Base-by-base conservation (phyloP, 2,797 vertebrate species). In the Linurgus olivaceus region DNA sequence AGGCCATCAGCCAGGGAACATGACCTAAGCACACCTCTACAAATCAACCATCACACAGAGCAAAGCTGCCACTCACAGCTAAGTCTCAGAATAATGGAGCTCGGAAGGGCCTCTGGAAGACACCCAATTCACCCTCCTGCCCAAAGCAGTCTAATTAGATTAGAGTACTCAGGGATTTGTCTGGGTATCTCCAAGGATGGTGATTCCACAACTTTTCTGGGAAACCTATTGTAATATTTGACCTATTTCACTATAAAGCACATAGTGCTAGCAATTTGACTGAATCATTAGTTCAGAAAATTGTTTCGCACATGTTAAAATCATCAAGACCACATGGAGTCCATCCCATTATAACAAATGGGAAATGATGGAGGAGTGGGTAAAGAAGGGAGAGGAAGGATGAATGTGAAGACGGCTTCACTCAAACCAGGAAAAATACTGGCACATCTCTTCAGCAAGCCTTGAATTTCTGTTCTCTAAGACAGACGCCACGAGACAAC, bases 201-300 rank as follows among this genome's bases (percentile, higher is more conserved):
- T 31, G 81, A 94, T 84, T 86, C 66, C 80, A 52, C 77, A 81
- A 8, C 25, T 72, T 77, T 82, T 73, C 65, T 52, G 62, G 29
- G 51, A 50, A 88, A 51, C 5, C 65, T 72, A 35, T 80, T 86
- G 45, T 26, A 58, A 28, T 63, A 67, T 20, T 59, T 74, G 48
- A 51, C 73, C 52, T 80, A 52, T 71, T 88, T 86, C 50, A 86
- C 61, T 50, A 13, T 7, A 35, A 71, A 83, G 37, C 29, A 29
- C 37, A 51, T 1, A 26, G 33, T 11, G 18, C 28, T 66, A 55
- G 51, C 29, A 17, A 51, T 61, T 14, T 72, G 11, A 14, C 44
- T 7, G 2, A 84, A 25, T 37, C 23, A 23, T 35, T 55, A 50
- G 74, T 37, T 77, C 37, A 76, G 48, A 88, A 88, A 81, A 63